Evolutionary conservation across 2,888 invertebrate genomes (phyloP), one percentile per base, ranked within the genome.

Genomic region (Bimastos eiseni): DNA sequence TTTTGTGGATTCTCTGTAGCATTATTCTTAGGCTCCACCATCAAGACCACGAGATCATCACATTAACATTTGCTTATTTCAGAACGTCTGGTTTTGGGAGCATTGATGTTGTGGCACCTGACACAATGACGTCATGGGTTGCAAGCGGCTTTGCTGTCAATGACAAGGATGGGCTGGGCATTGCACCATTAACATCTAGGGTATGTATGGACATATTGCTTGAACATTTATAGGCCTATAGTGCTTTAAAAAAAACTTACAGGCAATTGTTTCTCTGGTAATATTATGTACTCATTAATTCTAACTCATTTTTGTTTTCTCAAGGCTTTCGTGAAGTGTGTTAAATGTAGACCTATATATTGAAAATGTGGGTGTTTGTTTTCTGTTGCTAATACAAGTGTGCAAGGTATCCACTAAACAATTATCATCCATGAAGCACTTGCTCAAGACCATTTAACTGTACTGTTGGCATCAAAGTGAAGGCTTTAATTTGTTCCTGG

Each of bases 41-140:
- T 30, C 55, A 24, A 30, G 55, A 13, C 55, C 55, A 55, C 55
- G 30, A 55, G 55, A 55, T 30, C 55, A 55, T 24, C 24, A 30
- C 55, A 55, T 55, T 55, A 55, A 55, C n/a, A 70, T 70, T 49
- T 70, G 70, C n/a, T n/a, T n/a, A n/a, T 70, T 70, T n/a, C 70
- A 70, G 70, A n/a, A 8, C 30, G 1, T 1, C 3, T 86, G 86
- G 86, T 36, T 34, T 24, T 36, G 86, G 86, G 15, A 86, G 36
- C 8, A 2, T 90, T 34, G 24, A 86, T 15, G 90, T 44, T 24
- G 55, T 17, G n/a, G 90, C 49, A 19, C 91, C 91, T 30, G 97
- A 97, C 93, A 96, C 97, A 0, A 97, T 98, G 93, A 97, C 97
- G 17, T 97, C 97, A 0, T 98, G 98, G 97, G 96, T 97, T 0